Percentiles rank a stretch among this genome's conserved stretches.
Conservation (phyloP, 2,888 invertebrate genomes). For the Hirtodrosophila trivittata region DNA sequence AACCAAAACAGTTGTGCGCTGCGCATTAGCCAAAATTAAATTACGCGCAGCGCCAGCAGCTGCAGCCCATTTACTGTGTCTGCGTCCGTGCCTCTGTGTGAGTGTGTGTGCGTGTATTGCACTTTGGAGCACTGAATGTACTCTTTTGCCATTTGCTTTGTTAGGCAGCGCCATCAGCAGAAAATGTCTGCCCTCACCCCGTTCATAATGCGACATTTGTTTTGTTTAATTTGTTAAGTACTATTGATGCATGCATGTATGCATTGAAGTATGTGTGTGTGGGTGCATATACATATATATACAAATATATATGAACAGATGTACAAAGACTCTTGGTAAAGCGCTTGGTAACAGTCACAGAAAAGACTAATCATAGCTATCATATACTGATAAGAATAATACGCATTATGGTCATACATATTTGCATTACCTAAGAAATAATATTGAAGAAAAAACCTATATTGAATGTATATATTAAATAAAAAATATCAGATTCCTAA, state of each 20-base stretch:
- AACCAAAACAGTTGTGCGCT: constrained; percentile 30
- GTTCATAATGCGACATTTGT: not conserved
- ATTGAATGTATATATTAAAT: no score
- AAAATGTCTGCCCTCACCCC: constrained; percentile 11
- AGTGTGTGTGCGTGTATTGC: constrained; percentile 16
- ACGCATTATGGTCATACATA: not conserved
- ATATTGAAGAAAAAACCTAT: no score
- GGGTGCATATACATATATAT: not conserved
- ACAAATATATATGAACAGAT: no score
- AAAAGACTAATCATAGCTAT: constrained; percentile 8
- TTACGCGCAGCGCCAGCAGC: constrained; percentile 33
- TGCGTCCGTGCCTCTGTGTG: not conserved
- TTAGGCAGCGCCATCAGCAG: constrained; percentile 9
- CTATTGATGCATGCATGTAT: constrained; percentile 10
- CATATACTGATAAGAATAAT: constrained; percentile 29
- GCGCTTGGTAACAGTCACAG: constrained; percentile 18
- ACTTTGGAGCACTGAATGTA: constrained; percentile 38
- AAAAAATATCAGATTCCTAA: no score
- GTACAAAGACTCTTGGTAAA: constrained; percentile 3
- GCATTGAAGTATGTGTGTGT: constrained; percentile 3
- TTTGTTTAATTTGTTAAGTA: constrained; percentile 13
- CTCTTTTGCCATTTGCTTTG: constrained; percentile 21
- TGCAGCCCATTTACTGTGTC: constrained; percentile 23
- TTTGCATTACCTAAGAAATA: no score
- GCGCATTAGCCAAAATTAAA: constrained; percentile 38